phyloP scores from a whole-genome alignment of 2,113 vertebrate species.

The Pterophyllum scalare region DNA sequence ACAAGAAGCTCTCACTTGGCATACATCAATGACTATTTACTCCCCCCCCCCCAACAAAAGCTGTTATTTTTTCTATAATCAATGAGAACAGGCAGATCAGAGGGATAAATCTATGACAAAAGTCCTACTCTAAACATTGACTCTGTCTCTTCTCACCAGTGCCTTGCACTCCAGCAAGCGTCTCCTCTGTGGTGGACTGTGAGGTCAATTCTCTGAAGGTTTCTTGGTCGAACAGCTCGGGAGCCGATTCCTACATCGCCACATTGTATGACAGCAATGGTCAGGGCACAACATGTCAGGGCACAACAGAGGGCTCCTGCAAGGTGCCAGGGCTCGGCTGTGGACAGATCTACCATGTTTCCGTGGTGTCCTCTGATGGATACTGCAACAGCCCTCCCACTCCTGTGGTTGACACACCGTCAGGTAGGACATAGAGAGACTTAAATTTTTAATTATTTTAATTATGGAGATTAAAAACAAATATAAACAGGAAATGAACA shows the following conservation, averaged over 20 bases:
- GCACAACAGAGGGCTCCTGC: constrained; percentile 62
- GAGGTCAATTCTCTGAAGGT: constrained; percentile 57
- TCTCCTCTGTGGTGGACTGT: constrained; percentile 65
- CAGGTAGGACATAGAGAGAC: constrained; percentile 66
- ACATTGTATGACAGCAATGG: constrained; percentile 64
- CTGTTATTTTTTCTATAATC: no score
- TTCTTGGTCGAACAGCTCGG: constrained; percentile 74
- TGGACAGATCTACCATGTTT: constrained; percentile 76
- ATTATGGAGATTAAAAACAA: background rate
- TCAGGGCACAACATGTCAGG: constrained; percentile 71
- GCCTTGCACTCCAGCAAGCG: constrained; percentile 74
- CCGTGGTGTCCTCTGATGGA: constrained; percentile 75
- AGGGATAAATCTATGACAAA: no score
- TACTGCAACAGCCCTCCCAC: constrained; percentile 75
- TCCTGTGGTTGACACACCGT: constrained; percentile 26
- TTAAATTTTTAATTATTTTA: background rate
- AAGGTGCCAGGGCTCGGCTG: constrained; percentile 73
- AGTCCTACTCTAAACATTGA: background rate
- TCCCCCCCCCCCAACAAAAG: no score
- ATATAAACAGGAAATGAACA: background rate
- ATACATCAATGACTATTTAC: no score
- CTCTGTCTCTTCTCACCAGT: constrained; percentile 56
- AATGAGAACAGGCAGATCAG: no score
- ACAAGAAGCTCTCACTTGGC: no score
- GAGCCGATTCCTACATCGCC: constrained; percentile 76